phyloP scores from a whole-genome alignment of 2,113 vertebrate genomes.

The Aramus guarauna region DNA sequence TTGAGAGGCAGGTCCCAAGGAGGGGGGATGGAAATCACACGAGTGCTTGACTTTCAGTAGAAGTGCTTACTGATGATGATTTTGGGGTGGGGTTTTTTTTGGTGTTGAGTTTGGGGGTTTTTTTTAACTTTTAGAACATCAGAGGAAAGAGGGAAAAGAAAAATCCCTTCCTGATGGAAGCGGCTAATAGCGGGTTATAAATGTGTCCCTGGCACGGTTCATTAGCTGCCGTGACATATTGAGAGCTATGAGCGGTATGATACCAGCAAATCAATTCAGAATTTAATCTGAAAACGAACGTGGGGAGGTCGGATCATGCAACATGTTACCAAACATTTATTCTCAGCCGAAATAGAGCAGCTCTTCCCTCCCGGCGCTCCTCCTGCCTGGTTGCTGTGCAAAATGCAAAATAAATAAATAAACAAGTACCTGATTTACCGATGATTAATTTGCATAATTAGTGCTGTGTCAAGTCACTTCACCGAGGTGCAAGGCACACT shows the following conservation, averaged over 20 bases:
- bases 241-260: neutral
- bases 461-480: neutral
- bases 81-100: neutral
- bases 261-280: slow-evolving; percentile 13
- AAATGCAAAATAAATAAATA: slow-evolving; percentile 20
- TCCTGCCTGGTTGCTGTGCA: neutral
- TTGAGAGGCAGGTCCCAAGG: too few species aligned
- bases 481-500: neutral
- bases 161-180: neutral
- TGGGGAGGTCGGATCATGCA: neutral
- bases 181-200: neutral
- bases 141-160: neutral
- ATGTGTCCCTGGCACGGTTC: neutral
- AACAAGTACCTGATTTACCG: neutral
- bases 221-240: neutral
- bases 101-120: neutral
- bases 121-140: slow-evolving; percentile 24
- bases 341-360: neutral
- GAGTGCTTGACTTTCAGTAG: neutral
- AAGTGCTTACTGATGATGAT: neutral
- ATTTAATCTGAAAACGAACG: neutral
- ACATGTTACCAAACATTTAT: neutral
- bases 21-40: neutral
- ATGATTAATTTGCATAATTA: slow-evolving; percentile 60
- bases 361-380: neutral